Conservation (phyloP, 1,140 invertebrate genomes). For the Amyelois transitella region DNA sequence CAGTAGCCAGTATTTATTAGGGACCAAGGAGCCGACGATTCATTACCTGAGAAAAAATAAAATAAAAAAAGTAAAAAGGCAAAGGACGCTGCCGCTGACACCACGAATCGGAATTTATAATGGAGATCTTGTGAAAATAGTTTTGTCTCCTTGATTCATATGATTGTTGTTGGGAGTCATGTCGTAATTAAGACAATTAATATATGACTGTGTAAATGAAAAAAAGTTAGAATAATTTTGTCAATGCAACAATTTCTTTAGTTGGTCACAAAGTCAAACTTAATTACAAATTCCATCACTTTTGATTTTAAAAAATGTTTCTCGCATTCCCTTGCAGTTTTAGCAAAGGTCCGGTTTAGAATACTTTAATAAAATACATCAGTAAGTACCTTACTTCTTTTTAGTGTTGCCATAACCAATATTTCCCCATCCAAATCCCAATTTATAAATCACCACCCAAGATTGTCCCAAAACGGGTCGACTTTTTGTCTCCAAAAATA, state of each 20-base stretch:
- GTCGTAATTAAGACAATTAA: no score
- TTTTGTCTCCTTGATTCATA: not conserved
- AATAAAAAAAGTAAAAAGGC: no score
- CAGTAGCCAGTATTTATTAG: slow-evolving; percentile 65
- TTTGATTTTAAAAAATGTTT: no score
- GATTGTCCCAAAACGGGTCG: not conserved
- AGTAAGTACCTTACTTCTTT: no score
- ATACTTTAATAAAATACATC: no score
- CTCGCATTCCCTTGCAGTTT: no score
- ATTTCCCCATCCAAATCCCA: not conserved
- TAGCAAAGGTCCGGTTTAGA: no score
- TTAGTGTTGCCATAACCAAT: not conserved
- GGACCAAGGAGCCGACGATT: slow-evolving; percentile 29
- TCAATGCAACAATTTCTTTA: no score
- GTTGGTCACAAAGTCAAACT: no score
- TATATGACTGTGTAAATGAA: no score
- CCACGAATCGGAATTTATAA: not conserved
- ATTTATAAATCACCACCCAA: not conserved
- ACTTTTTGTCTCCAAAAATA: slow-evolving; percentile 32
- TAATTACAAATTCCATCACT: no score
- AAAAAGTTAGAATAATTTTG: not conserved
- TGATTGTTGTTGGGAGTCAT: not conserved
- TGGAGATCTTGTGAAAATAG: not conserved
- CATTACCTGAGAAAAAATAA: slow-evolving; percentile 41
- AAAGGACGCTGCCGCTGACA: slow-evolving; percentile 26